Percentiles rank a stretch among this genome's conserved stretches.
Conservation (phyloP, 2,113 vertebrate species). For the Charina bottae region DNA sequence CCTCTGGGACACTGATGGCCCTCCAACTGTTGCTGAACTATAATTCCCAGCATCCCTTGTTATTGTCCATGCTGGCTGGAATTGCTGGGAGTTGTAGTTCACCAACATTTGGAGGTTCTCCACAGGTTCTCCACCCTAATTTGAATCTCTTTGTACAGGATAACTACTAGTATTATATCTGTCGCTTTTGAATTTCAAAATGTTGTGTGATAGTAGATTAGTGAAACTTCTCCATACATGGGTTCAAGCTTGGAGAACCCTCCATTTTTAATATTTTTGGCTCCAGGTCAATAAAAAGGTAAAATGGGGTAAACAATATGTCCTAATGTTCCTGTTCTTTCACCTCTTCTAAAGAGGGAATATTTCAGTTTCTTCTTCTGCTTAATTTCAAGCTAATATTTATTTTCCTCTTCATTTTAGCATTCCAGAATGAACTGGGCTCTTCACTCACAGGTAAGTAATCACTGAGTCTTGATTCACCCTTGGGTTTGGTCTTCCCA, state of each 20-base stretch:
- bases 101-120: not conserved
- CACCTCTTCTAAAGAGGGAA: not conserved
- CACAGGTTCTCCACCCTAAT: not conserved
- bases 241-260: not conserved
- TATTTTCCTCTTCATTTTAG: slow-evolving; percentile 20
- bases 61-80: not conserved
- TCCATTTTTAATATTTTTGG: not conserved
- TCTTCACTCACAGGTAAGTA: slow-evolving; percentile 23
- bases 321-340: not conserved
- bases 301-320: not conserved
- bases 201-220: not conserved
- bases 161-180: not conserved
- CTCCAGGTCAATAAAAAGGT: not conserved
- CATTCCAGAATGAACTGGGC: not conserved
- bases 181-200: not conserved
- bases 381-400: not conserved
- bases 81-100: not conserved
- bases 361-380: not conserved
- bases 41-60: not conserved
- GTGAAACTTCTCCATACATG: not conserved
- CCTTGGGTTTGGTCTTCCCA: not conserved
- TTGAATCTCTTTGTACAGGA: not conserved
- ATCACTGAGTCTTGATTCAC: not conserved
- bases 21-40: not conserved
- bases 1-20: not conserved